A percentile compares a stretch with the other conserved stretches of the same genome.
Evolutionary conservation across 2,888 invertebrate genomes (phyloP).

Genomic region (Adelphocoris suturalis): DNA sequence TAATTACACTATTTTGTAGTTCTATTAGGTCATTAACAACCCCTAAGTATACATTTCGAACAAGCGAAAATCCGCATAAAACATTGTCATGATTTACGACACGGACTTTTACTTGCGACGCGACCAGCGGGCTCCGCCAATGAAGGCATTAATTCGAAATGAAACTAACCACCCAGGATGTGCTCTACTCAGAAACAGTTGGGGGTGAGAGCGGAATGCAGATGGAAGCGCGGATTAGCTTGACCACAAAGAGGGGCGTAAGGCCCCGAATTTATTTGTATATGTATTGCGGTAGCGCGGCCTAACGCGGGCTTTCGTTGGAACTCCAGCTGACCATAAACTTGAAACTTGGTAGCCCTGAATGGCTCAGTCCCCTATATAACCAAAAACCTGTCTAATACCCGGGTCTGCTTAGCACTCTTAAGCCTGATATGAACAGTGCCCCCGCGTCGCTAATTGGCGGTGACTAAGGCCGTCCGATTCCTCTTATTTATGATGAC

Average conservation of each 20-base stretch:
- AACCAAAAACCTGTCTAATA: slow-evolving; percentile 11
- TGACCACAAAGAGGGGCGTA: slow-evolving; percentile 41
- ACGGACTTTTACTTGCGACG: no score
- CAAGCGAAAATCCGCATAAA: no score
- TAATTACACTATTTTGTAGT: no score
- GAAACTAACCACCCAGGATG: background rate
- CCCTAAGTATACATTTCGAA: no score
- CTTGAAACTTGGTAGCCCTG: slow-evolving; percentile 21
- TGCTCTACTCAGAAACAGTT: slow-evolving; percentile 2
- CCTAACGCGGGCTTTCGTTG: slow-evolving; percentile 37
- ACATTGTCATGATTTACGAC: no score
- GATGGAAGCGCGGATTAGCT: slow-evolving; percentile 35
- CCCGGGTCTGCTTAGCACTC: slow-evolving; percentile 12
- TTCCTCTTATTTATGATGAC: background rate
- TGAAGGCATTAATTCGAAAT: background rate
- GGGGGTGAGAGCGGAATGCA: slow-evolving; percentile 10
- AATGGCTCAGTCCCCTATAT: slow-evolving; percentile 8
- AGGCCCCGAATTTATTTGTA: slow-evolving; percentile 46
- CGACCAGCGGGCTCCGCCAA: no score
- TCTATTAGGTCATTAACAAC: no score
- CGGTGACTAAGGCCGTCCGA: background rate
- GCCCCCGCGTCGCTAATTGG: background rate
- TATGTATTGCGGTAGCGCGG: slow-evolving; percentile 29
- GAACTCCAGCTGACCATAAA: slow-evolving; percentile 35
- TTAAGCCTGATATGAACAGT: background rate